phyloP scores from a whole-genome alignment of 1,140 invertebrate genomes.

The Cyphomyrmex costatus region DNA sequence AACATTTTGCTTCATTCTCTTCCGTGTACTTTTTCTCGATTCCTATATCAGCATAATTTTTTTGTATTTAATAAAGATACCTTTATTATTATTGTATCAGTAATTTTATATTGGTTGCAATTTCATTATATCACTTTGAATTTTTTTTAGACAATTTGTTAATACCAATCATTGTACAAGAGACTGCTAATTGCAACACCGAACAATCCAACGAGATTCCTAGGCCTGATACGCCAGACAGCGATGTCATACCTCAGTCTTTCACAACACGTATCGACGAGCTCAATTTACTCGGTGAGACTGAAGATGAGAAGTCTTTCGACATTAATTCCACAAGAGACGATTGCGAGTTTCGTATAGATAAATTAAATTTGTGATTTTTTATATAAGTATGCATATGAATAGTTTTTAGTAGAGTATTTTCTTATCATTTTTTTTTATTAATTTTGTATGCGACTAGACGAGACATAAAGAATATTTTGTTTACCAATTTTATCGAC shows the following conservation, averaged over 20 bases:
- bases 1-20: background rate
- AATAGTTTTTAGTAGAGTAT: background rate
- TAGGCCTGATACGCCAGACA: background rate
- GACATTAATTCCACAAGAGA: background rate
- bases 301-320: slow-evolving; percentile 53
- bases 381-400: background rate
- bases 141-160: slow-evolving; percentile 74
- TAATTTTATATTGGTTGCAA: background rate
- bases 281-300: slow-evolving; percentile 79
- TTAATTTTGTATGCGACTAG: slow-evolving; percentile 19
- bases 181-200: background rate
- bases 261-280: slow-evolving; percentile 78
- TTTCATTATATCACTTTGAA: background rate
- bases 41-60: slow-evolving; percentile 54
- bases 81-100: background rate
- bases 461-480: slow-evolving; percentile 21
- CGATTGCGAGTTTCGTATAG: slow-evolving; percentile 74
- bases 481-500: slow-evolving; percentile 4
- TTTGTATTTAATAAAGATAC: background rate
- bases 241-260: slow-evolving; percentile 37
- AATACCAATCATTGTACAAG: slow-evolving; percentile 11
- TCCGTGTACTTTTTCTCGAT: slow-evolving; percentile 25
- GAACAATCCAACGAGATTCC: background rate
- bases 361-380: slow-evolving; percentile 78
- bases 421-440: slow-evolving; percentile 43